Evolutionary conservation across 2,113 vertebrate species (phyloP).

Genomic region (Sakesphorus luctuosus): DNA sequence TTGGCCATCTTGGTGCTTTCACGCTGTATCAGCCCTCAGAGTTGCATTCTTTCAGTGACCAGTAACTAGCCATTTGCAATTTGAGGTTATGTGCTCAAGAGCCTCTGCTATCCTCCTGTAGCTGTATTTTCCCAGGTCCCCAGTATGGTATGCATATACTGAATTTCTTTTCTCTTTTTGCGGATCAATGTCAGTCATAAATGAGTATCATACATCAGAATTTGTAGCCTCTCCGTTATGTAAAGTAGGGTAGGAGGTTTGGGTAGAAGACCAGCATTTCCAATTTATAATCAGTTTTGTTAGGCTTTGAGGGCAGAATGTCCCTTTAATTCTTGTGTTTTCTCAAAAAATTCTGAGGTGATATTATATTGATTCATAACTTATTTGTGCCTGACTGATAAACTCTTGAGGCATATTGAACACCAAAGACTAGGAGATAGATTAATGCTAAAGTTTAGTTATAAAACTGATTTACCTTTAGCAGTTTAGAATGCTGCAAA

Average conservation of each 20-base stretch:
- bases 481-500: not conserved
- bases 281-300: not conserved
- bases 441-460: not conserved
- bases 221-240: not conserved
- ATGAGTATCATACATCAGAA: not conserved
- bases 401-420: not conserved
- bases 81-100: not conserved
- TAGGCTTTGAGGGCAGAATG: not conserved
- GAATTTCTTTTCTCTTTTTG: not conserved
- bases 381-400: not conserved
- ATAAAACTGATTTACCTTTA: not conserved
- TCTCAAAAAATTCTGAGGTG: not conserved
- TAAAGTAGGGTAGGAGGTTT: not conserved
- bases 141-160: not conserved
- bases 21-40: not conserved
- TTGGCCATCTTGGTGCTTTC: not conserved
- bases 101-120: not conserved
- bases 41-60: not conserved
- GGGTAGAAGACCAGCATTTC: not conserved
- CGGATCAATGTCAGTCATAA: not conserved
- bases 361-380: not conserved
- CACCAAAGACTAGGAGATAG: not conserved
- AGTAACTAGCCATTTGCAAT: not conserved
- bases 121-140: not conserved
- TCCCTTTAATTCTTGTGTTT: not conserved